These are phyloP conservation scores for Drosophila macrospina DNA, from an alignment of 2,888 invertebrate genomes.

Conservation along the genomic window DNA sequence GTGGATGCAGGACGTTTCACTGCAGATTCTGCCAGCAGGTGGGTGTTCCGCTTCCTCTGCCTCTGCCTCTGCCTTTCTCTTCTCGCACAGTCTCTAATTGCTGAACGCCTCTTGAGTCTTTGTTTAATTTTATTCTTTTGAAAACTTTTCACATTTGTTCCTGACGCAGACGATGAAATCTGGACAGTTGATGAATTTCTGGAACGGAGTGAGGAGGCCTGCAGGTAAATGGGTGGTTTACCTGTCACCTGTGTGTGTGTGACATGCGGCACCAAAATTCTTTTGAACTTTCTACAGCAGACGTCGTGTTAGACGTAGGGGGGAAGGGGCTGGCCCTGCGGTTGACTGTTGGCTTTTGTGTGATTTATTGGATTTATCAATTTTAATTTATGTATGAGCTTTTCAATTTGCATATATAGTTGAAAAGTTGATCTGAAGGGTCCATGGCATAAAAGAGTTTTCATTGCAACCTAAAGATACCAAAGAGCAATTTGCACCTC, in stretches of 20 bases:
- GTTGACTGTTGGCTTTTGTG: constrained; percentile 42
- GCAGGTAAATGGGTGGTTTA: constrained; percentile 86
- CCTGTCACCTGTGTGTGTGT: constrained; percentile 45
- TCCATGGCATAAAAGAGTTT: constrained; percentile 10
- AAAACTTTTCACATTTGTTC: constrained; percentile 74
- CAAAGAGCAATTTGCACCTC: background rate
- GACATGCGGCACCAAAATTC: constrained; percentile 56
- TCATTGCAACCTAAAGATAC: background rate
- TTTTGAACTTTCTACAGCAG: constrained; percentile 57
- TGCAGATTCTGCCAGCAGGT: constrained; percentile 92
- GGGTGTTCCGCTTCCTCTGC: background rate
- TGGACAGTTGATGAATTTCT: constrained; percentile 95
- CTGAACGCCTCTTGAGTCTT: constrained; percentile 17
- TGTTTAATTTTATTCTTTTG: constrained; percentile 51
- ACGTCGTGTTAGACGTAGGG: constrained; percentile 9
- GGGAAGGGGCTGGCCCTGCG: constrained; percentile 16
- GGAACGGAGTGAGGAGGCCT: constrained; percentile 92
- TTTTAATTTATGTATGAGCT: constrained; percentile 57
- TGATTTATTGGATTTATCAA: constrained; percentile 74
- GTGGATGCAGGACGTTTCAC: constrained; percentile 94
- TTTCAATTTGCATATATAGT: constrained; percentile 48
- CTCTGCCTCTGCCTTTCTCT: too few relatives aligned
- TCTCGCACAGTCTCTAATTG: constrained; percentile 25
- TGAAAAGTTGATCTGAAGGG: constrained; percentile 10
- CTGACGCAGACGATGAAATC: constrained; percentile 89